These are phyloP conservation scores for Porites rus DNA, from an alignment of 92 coral and sea anemone species.

Conservation along the genomic window DNA sequence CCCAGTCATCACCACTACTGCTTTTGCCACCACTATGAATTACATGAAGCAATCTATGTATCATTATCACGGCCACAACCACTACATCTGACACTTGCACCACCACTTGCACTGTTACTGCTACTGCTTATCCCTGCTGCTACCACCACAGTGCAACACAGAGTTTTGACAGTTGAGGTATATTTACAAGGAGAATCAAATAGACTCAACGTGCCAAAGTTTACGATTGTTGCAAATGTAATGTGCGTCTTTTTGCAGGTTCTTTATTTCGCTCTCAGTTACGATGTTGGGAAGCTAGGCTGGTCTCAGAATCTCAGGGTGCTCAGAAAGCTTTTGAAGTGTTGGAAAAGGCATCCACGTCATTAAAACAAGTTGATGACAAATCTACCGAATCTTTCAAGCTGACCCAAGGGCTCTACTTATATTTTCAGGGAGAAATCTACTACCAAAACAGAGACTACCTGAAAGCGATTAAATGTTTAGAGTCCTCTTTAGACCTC, in stretches of 20 bases:
- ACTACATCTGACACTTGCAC: too few species aligned
- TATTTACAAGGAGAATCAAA: too few species aligned
- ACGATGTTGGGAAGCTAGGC: constrained; percentile 77
- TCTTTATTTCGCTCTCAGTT: constrained; percentile 34
- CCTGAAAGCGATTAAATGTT: constrained; percentile 20
- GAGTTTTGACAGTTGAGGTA: too few species aligned
- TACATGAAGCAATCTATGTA: too few species aligned
- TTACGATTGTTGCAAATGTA: too few species aligned
- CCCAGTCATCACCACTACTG: too few species aligned
- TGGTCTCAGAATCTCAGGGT: constrained; percentile 52
- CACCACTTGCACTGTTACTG: too few species aligned
- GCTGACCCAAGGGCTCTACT: constrained; percentile 32
- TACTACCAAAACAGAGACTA: constrained; percentile 19
- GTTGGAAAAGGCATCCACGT: constrained; percentile 45
- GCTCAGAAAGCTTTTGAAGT: constrained; percentile 45
- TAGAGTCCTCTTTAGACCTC: constrained; percentile 38
- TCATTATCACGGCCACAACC: too few species aligned
- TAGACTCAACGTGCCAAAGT: too few species aligned
- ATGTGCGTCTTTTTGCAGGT: background rate
- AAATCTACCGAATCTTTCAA: constrained; percentile 22
- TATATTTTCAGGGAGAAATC: constrained; percentile 44
- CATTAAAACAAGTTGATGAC: constrained; percentile 47
- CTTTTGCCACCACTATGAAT: too few species aligned
- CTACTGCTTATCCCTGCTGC: too few species aligned
- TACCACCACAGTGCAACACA: too few species aligned